Conservation (phyloP, 2,797 vertebrate genomes). For the Epinephelus awoara region DNA sequence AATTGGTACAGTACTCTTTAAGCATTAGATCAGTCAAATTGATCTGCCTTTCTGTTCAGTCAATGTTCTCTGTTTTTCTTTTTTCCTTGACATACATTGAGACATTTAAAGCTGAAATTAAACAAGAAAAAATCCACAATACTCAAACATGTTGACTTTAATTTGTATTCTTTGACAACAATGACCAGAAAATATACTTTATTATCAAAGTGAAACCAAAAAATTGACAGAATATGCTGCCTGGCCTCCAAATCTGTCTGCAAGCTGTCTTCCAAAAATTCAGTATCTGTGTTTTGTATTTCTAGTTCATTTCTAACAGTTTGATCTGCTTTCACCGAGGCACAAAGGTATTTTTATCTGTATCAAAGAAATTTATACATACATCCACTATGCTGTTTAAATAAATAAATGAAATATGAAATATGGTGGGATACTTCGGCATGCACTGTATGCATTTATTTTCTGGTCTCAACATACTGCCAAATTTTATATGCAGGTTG, state of each 20-base stretch:
- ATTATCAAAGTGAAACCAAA: neutral
- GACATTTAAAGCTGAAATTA: neutral
- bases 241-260: neutral
- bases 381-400: neutral
- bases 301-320: neutral
- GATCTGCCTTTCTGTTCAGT: neutral
- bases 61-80: neutral
- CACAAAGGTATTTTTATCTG: neutral
- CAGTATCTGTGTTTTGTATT: neutral
- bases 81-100: neutral
- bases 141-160: neutral
- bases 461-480: too few species aligned
- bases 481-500: too few species aligned
- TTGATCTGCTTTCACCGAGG: neutral
- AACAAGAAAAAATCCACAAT: neutral
- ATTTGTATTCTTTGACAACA: neutral
- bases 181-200: neutral
- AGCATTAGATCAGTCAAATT: neutral
- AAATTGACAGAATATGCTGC: too few species aligned
- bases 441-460: neutral
- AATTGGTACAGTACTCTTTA: neutral
- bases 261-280: neutral
- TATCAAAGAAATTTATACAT: neutral
- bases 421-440: neutral
- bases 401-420: neutral